Percentiles rank a stretch among this genome's conserved stretches.
phyloP scores from a whole-genome alignment of 2,113 vertebrate genomes.

The Upupa epops region DNA sequence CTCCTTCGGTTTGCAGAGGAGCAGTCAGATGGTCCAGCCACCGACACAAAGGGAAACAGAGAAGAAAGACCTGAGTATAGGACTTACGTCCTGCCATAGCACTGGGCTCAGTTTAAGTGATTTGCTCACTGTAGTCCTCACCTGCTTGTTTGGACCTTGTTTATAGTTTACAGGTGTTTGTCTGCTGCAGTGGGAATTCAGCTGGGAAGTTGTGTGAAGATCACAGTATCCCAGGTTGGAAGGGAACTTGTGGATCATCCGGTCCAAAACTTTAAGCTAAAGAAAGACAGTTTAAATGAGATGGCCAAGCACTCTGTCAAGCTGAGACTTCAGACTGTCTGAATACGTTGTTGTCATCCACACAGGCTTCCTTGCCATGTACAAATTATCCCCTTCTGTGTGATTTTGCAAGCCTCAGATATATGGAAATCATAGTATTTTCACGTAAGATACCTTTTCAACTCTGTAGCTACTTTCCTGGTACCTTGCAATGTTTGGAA shows the following conservation, averaged over 20 bases:
- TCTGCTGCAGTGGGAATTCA: not conserved
- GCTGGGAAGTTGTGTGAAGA: not conserved
- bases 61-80: not conserved
- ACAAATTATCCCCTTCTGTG: slow-evolving; percentile 16
- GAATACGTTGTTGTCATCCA: slow-evolving; percentile 33
- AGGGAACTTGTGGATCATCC: too few relatives aligned
- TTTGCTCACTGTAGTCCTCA: not conserved
- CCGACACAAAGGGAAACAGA: not conserved
- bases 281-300: too few relatives aligned
- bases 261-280: too few relatives aligned
- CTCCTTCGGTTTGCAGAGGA: not conserved
- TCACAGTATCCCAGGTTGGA: not conserved
- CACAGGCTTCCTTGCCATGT: slow-evolving; percentile 12
- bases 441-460: slow-evolving; percentile 10
- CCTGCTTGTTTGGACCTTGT: not conserved
- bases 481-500: not conserved
- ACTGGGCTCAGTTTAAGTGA: not conserved
- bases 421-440: not conserved
- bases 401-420: not conserved
- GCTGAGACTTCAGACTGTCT: too few relatives aligned
- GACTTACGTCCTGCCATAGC: not conserved
- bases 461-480: not conserved
- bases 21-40: not conserved
- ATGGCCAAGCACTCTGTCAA: too few relatives aligned
- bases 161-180: not conserved